Conservation (phyloP, 2,113 vertebrate genomes). For the Desmodus rotundus region DNA sequence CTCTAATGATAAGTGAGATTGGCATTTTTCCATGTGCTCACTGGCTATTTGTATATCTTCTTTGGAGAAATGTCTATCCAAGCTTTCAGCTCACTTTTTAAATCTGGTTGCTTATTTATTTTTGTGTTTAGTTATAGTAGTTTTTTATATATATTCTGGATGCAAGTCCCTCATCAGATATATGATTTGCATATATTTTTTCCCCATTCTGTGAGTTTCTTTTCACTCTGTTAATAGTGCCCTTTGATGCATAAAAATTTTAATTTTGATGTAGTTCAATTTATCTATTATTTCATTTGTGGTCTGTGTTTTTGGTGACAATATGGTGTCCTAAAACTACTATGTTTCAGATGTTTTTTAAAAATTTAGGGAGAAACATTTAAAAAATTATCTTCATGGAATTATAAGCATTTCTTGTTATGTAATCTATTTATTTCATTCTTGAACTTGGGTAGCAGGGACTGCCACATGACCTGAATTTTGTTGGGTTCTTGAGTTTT, state of each 20-base stretch:
- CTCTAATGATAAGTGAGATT: background rate
- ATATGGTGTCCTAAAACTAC: background rate
- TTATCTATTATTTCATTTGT: background rate
- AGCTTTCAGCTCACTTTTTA: background rate
- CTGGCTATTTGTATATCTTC: background rate
- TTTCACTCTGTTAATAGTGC: background rate
- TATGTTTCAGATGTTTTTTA: background rate
- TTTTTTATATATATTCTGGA: constrained; percentile 2
- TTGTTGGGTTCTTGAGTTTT: constrained; percentile 14
- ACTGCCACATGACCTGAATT: background rate
- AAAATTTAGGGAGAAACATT: background rate
- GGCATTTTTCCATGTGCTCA: background rate
- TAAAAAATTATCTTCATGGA: background rate
- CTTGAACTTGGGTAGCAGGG: background rate
- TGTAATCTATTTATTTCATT: background rate
- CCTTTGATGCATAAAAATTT: background rate
- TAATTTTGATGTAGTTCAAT: background rate
- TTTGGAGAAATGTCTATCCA: background rate
- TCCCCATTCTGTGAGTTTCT: background rate
- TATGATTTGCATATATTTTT: background rate
- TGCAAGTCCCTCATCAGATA: background rate
- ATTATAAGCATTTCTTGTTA: background rate
- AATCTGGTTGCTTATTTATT: background rate
- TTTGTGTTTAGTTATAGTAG: background rate
- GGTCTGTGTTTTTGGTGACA: background rate